Evolutionary conservation across 2,888 invertebrate species (phyloP).

Genomic region (Mythimna albipuncta): DNA sequence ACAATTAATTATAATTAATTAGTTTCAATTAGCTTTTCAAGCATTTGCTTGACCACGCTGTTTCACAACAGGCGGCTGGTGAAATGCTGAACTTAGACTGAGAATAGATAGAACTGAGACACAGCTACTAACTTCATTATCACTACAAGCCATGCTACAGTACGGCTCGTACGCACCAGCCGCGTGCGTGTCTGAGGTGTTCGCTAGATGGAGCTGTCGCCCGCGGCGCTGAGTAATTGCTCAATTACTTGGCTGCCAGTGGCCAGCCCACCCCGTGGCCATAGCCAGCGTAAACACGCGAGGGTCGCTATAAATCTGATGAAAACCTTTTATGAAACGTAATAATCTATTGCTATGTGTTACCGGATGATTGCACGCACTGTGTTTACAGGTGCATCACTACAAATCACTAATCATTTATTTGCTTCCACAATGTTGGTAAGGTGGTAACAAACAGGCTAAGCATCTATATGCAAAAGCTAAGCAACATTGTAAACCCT

Average conservation of each 20-base stretch:
- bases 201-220: conserved; percentile 33
- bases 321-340: conserved; percentile 49
- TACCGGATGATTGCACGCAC: conserved; percentile 3
- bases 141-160: background rate
- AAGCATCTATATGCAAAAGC: no score
- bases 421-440: no score
- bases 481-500: no score
- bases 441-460: no score
- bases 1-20: no score
- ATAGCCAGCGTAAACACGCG: conserved; percentile 29
- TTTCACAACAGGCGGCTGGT: background rate
- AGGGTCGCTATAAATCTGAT: conserved; percentile 53
- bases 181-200: background rate
- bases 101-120: background rate
- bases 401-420: background rate
- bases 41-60: no score
- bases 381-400: conserved; percentile 5
- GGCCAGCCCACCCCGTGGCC: conserved; percentile 12
- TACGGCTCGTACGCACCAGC: background rate
- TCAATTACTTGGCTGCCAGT: conserved; percentile 56
- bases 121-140: background rate
- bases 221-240: conserved; percentile 59
- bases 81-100: background rate
- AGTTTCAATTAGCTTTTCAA: no score
- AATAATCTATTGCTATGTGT: conserved; percentile 48